Evolutionary conservation across 1,140 invertebrate species (phyloP), one percentile per base, ranked within the genome.

Genomic region (Propsilocerus akamusi): DNA sequence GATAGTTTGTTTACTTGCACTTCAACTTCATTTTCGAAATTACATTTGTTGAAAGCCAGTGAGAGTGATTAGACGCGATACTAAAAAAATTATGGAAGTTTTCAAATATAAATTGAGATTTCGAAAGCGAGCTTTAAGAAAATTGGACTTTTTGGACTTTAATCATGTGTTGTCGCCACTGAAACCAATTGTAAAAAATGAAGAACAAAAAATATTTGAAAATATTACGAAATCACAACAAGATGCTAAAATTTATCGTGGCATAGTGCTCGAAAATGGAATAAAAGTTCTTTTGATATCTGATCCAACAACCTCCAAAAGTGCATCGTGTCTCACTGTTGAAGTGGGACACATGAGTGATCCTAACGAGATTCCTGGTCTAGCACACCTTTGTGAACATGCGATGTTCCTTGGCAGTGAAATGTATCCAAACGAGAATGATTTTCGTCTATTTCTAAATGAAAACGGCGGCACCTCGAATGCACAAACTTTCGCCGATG

Each of bases 341-440:
- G 79, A 81, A 66, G 75, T 86, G 57, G 84, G 62, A 2, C 59
- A 67, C 49, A 77, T 97, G 71, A 83, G 76, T 57, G 94, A 99
- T 69, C 91, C 92, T 0, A 70, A 75, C 26, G 76, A 91, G 47
- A 58, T 97, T 7, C 88, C 86, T 5, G 94, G 94, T 0, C 65
- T 97, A 50, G 93, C 94, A 11, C 94, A 97, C 65, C 97, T 98
- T 65, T 94, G 89, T 65, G 94, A 98, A 64, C 94, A 98, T 62
- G 97, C 97, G 93, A 69, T 98, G 5, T 98, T 97, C 65, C 66
- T 97, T 46, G 94, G 94, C 11, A 96, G 85, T 1, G 71, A 88
- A 57, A 95, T 94, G 68, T 98, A 95, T 73, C 93, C 94, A 24
- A 72, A 80, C 63, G 86, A 95, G 67, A 97, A 97, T 70, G 86